Evolutionary conservation across 1,140 invertebrate genomes (phyloP).

Genomic region (Macrotrachela quadricornifera): DNA sequence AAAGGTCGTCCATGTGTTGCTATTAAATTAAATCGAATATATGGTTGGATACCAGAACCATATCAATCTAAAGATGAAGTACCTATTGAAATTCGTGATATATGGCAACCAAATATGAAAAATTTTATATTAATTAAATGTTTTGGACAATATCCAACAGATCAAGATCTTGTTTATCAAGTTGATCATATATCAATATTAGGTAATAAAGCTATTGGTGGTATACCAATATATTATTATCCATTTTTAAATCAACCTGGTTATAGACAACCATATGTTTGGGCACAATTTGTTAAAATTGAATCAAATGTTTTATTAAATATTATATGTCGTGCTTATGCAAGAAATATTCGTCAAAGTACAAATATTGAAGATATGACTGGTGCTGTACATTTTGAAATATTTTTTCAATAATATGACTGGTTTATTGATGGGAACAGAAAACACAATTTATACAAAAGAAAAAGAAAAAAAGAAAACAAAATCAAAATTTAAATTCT

Average conservation of each 20-base stretch:
- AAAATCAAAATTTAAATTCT: slow-evolving; percentile 7
- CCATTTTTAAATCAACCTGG: slow-evolving; percentile 13
- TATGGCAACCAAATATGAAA: background rate
- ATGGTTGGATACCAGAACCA: slow-evolving; percentile 7
- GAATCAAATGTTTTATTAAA: slow-evolving; percentile 7
- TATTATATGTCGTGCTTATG: slow-evolving; percentile 7
- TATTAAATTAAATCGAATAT: slow-evolving; percentile 23
- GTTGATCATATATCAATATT: slow-evolving; percentile 9
- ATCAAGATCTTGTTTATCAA: slow-evolving; percentile 10
- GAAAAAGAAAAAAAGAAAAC: background rate
- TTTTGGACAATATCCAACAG: slow-evolving; percentile 11
- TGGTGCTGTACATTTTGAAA: slow-evolving; percentile 6
- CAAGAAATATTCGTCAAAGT: slow-evolving; percentile 2
- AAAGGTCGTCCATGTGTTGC: slow-evolving; percentile 22
- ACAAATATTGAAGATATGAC: slow-evolving; percentile 3
- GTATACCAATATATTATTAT: slow-evolving; percentile 12
- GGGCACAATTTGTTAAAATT: slow-evolving; percentile 10
- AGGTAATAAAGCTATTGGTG: slow-evolving; percentile 5
- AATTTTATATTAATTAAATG: slow-evolving; percentile 8
- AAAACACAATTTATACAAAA: background rate
- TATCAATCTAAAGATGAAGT: slow-evolving; percentile 4
- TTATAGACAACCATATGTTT: slow-evolving; percentile 11
- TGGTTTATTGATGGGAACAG: too few species aligned
- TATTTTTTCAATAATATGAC: background rate
- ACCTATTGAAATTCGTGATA: slow-evolving; percentile 2